Evolutionary conservation across 2,113 vertebrate genomes (phyloP), one percentile per base, ranked within the genome.

Genomic region (Smithornis capensis): DNA sequence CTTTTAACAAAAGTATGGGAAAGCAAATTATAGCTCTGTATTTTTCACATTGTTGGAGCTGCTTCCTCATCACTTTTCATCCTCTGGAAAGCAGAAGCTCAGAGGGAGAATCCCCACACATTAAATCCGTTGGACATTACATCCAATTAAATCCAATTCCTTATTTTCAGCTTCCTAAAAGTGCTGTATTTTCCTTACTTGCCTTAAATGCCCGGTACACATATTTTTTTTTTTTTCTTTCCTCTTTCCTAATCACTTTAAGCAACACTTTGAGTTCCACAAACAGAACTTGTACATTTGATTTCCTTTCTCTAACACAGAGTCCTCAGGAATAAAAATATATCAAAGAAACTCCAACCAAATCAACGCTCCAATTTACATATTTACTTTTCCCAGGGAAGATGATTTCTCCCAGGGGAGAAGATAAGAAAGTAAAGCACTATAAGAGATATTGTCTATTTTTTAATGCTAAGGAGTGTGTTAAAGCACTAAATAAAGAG

Each of bases 221-320:
- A 0, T 28, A 14, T 19, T 27, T 77, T 19, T 1, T 25, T n/a
- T n/a, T 25, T 33, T 6, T 12, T 19, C 14, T 44, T 42, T 16
- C 2, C 5, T 9, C 2, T n/a, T 12, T 15, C 37, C 5, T 47
- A 44, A 56, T 64, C 33, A 44, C 29, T 91, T 50, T 19, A 28
- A 59, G 14, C 35, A 85, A 57, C 29, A 4, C 1, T 70, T 87
- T 38, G 23, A 14, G 2, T 56, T 64, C 62, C 40, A 71, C 79
- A 63, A 33, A 73, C 3, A 7, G 52, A 52, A 6, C 1, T 4
- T 2, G 1, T 24, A 5, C 4, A 7, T 76, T 79, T 68, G 7
- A 64, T 67, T 87, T 33, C 38, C 40, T 73, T 64, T 35, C 47
- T 74, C 17, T 68, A 28, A 52, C 23, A 67, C 18, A 42, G 0